These are phyloP conservation scores for Vesta saturnalis DNA, from an alignment of 2,888 invertebrate genomes.

Conservation along the genomic window DNA sequence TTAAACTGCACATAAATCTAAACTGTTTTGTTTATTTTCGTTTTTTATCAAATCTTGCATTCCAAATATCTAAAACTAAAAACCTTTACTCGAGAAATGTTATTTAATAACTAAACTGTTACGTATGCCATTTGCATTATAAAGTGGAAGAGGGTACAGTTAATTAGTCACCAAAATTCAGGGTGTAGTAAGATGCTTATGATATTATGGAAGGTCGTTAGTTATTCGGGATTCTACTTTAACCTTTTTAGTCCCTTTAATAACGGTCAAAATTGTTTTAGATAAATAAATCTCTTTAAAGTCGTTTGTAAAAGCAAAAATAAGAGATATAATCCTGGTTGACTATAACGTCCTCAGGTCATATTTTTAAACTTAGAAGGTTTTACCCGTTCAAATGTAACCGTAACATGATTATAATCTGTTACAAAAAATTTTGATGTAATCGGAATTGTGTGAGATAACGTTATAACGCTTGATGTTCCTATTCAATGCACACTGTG, in stretches of 20 bases:
- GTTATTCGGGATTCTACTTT: conserved; percentile 13
- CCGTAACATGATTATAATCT: no score
- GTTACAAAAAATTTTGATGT: no score
- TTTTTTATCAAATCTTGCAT: no score
- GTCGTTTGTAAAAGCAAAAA: background rate
- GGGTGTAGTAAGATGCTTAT: conserved; percentile 26
- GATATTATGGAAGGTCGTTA: conserved; percentile 23
- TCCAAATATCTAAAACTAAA: no score
- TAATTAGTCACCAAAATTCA: conserved; percentile 30
- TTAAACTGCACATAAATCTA: no score
- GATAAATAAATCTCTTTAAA: conserved; percentile 6
- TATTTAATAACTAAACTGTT: background rate
- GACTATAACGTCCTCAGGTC: background rate
- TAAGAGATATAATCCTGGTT: background rate
- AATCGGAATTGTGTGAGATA: no score
- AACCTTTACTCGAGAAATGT: no score
- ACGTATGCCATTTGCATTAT: background rate
- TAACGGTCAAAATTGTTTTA: conserved; percentile 27
- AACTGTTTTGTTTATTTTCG: no score
- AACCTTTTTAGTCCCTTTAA: conserved; percentile 23
- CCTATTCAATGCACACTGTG: no score
- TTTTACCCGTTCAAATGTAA: no score
- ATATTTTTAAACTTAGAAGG: background rate
- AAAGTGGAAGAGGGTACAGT: conserved; percentile 10
- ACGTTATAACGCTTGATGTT: no score